phyloP scores from a whole-genome alignment of 2,888 invertebrate species.

The Eristalinus sepulchralis region DNA sequence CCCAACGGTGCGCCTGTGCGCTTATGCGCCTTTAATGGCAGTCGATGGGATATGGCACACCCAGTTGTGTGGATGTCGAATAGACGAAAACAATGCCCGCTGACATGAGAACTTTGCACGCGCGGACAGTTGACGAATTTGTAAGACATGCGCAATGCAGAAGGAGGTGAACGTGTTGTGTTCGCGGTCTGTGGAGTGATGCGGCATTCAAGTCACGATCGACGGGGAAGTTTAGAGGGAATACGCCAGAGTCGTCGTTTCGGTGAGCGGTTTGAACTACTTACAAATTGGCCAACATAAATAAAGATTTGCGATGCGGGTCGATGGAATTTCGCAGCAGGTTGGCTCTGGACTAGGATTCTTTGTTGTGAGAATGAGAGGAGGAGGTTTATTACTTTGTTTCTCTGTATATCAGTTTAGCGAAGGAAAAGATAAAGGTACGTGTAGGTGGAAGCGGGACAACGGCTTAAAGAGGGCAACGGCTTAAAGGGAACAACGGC shows the following conservation, averaged over 20 bases:
- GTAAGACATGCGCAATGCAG: slow-evolving; percentile 19
- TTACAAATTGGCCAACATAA: neutral
- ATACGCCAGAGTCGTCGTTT: neutral
- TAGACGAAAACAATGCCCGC: slow-evolving; percentile 9
- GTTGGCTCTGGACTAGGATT: neutral
- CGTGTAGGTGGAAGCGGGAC: too few relatives aligned
- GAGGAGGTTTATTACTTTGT: too few relatives aligned
- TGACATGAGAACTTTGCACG: slow-evolving; percentile 5
- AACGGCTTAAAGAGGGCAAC: too few relatives aligned
- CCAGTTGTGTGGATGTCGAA: slow-evolving; percentile 41
- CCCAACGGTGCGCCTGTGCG: neutral
- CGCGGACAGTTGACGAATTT: slow-evolving; percentile 39
- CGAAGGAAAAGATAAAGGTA: too few relatives aligned
- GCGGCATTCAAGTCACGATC: neutral
- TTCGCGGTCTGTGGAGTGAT: neutral
- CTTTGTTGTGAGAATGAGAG: neutral
- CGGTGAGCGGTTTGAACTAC: neutral
- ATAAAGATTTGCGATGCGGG: neutral
- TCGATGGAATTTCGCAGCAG: neutral
- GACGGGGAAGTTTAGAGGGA: neutral
- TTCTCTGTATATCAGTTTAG: too few relatives aligned
- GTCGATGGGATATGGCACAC: slow-evolving; percentile 40
- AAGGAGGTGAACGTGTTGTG: neutral
- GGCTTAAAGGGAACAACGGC: too few relatives aligned
- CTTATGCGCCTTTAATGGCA: neutral